Percentiles rank a stretch among this genome's conserved stretches.
Conservation (phyloP, 2,113 vertebrate species). For the Rhodinocichla rosea region DNA sequence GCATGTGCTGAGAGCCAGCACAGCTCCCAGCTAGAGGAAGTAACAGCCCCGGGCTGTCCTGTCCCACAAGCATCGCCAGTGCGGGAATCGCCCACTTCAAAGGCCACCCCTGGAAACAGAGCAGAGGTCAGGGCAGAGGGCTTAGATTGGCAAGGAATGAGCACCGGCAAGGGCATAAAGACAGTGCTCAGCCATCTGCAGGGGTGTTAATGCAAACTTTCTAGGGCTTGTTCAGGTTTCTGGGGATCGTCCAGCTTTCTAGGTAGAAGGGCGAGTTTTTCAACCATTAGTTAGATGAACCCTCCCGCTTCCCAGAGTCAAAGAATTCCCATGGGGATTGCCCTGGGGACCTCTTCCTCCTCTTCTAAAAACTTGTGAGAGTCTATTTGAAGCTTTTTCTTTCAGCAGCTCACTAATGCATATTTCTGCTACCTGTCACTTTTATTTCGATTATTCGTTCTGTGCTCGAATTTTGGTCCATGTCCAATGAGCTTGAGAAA, state of each 20-base stretch:
- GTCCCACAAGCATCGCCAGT: not conserved
- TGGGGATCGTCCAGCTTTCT: slow-evolving; percentile 34
- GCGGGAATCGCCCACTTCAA: not conserved
- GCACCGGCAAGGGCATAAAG: not conserved
- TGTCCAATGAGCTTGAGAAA: not conserved
- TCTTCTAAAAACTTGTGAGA: not conserved
- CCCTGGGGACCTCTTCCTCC: not conserved
- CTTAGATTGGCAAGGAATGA: not conserved
- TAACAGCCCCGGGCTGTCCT: not conserved
- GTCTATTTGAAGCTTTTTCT: not conserved
- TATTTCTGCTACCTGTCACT: not conserved
- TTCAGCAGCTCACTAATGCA: not conserved
- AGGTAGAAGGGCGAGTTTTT: slow-evolving; percentile 55
- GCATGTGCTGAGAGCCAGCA: not conserved
- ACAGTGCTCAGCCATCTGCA: not conserved
- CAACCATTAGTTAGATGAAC: not conserved
- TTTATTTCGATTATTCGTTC: not conserved
- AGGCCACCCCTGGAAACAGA: not conserved
- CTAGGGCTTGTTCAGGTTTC: not conserved
- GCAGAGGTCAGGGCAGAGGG: not conserved
- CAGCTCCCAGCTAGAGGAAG: not conserved
- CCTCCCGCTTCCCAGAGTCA: not conserved
- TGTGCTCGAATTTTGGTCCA: not conserved
- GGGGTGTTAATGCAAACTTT: not conserved
- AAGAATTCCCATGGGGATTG: not conserved